Conservation (phyloP, 2,113 vertebrate species). For the Desmodus rotundus region DNA sequence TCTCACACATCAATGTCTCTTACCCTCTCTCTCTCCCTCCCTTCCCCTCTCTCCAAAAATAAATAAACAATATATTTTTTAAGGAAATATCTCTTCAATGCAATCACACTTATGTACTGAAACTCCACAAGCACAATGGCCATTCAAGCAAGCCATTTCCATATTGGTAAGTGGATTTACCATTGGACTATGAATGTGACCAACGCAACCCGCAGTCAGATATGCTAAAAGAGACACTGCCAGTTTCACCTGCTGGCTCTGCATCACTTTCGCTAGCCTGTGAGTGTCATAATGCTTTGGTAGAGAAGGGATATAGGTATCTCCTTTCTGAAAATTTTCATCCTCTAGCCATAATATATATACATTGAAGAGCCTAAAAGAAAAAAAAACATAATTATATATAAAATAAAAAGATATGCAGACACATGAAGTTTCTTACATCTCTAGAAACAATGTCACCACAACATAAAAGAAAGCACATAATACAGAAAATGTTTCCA, state of each 20-base stretch:
- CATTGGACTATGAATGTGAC: not conserved
- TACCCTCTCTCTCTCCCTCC: no score
- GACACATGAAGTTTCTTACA: not conserved
- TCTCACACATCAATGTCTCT: no score
- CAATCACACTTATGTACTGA: not conserved
- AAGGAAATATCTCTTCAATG: not conserved
- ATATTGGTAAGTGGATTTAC: not conserved
- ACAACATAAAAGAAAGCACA: not conserved
- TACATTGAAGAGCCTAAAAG: slow-evolving; percentile 90
- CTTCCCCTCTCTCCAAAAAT: no score
- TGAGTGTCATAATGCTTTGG: slow-evolving; percentile 93
- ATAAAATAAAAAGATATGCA: not conserved
- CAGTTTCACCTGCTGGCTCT: slow-evolving; percentile 87
- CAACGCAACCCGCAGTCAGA: not conserved
- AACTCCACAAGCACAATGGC: not conserved
- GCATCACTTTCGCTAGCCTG: slow-evolving; percentile 94
- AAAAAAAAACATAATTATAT: not conserved
- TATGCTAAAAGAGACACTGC: not conserved
- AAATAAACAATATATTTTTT: no score
- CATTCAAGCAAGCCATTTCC: not conserved
- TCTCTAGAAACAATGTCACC: not conserved
- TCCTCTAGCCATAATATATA: slow-evolving; percentile 96
- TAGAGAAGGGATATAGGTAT: slow-evolving; percentile 92
- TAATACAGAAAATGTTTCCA: not conserved
- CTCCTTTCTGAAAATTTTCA: slow-evolving; percentile 93